Evolutionary conservation across 2,888 invertebrate species (phyloP), one percentile per base, ranked within the genome.

Genomic region (Cinara cedri): DNA sequence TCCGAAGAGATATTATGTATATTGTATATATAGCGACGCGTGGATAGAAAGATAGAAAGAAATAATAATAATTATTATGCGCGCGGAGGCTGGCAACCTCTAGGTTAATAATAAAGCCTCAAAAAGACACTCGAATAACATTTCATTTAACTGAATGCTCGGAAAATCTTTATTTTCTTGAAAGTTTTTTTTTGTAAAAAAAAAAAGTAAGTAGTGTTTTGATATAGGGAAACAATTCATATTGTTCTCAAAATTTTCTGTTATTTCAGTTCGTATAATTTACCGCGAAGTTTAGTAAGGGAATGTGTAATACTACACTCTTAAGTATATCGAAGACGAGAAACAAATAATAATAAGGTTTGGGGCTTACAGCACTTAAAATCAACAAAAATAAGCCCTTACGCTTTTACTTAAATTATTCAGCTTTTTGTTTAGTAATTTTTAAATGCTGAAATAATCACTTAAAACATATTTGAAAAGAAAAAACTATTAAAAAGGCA

Each of bases 41-140:
- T 13, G 46, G 46, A 46, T 60, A 60, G 49, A 49, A 49, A 49
- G 34, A 60, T 60, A 13, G 16, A 60, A 60, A 26, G 16, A 60
- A 46, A 16, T 46, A 60, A 72, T 51, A 68, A 68, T 71, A 71
- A 60, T 72, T 62, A 62, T 49, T 62, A 62, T 49, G 72, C 16
- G 72, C 16, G 49, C 62, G 24, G 13, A 34, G 62, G 14, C 49
- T 13, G 26, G 34, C 26, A 72, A 72, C 72, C 19, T 72, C 49
- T 62, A 62, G 49, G 62, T 72, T 72, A 62, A 72, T 72, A 62
- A 72, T 72, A 62, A 72, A 49, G 26, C n/a, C 72, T 46, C 49
- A 72, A 72, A 60, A 62, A 72, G 49, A 72, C 72, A 62, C 62
- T 62, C 62, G 72, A 49, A 72, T 62, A 72, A 49, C 19, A 72